A percentile compares a stretch with the other conserved stretches of the same genome.
These are phyloP conservation scores for Pseudochaenichthys georgianus DNA, from an alignment of 2,797 vertebrate species.

Conservation along the genomic window DNA sequence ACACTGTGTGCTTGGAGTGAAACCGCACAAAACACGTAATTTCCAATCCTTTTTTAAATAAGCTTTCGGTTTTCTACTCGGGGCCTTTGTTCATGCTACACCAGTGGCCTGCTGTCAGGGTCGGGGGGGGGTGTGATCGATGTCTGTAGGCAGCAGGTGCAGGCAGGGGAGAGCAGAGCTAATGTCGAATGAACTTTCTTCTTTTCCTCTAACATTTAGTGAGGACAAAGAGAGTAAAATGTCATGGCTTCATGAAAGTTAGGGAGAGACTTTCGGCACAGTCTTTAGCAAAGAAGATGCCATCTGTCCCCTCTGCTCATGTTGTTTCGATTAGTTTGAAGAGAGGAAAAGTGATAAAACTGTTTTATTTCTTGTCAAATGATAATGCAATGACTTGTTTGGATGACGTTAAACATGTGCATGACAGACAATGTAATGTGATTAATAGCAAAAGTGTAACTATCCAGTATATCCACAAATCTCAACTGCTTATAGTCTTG, in stretches of 20 bases:
- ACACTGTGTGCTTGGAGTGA: neutral
- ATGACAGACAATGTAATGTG: neutral
- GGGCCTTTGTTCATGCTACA: constrained; percentile 18
- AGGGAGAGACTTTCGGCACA: constrained; percentile 16
- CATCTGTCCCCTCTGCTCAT: neutral
- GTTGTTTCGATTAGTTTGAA: constrained; percentile 16
- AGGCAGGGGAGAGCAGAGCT: constrained; percentile 39
- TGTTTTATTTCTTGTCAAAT: neutral
- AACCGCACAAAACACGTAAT: constrained; percentile 19
- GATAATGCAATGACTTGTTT: neutral
- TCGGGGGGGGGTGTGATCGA: constrained; percentile 48
- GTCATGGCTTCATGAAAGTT: constrained; percentile 49
- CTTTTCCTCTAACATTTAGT: constrained; percentile 54
- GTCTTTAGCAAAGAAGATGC: constrained; percentile 32
- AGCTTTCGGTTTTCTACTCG: constrained; percentile 1
- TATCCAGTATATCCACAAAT: neutral
- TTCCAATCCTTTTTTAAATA: constrained; percentile 7
- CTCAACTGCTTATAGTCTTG: neutral
- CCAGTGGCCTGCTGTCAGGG: constrained; percentile 14
- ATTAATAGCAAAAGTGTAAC: neutral
- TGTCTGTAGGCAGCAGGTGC: constrained; percentile 50
- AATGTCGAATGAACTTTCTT: constrained; percentile 48
- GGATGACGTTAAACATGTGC: neutral
- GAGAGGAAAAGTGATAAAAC: neutral
- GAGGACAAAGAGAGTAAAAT: constrained; percentile 56